These are phyloP conservation scores for Aporophyla lueneburgensis DNA, from an alignment of 2,888 invertebrate species.

Conservation along the genomic window DNA sequence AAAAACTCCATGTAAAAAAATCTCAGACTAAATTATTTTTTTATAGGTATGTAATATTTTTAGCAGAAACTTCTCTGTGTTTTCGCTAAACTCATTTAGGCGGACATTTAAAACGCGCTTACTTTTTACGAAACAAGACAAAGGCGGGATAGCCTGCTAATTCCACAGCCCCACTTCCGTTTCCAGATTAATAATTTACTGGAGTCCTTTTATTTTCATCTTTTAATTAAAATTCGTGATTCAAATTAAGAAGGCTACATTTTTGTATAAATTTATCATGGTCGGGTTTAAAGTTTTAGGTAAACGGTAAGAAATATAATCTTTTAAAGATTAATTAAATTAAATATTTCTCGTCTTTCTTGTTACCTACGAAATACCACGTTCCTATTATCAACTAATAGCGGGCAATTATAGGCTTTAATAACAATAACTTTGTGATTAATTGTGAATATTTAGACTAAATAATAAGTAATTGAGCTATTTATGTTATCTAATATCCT, in stretches of 20 bases:
- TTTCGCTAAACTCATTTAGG: not conserved
- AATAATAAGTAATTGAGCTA: conserved; percentile 1
- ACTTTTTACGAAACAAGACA: conserved; percentile 27
- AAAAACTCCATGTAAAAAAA: not conserved
- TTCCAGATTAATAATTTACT: conserved; percentile 40
- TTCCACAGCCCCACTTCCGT: conserved; percentile 33
- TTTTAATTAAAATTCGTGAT: conserved; percentile 21
- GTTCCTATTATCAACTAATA: not conserved
- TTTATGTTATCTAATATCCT: conserved; percentile 5
- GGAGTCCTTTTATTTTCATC: conserved; percentile 10
- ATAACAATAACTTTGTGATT: not conserved
- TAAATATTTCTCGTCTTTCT: not conserved
- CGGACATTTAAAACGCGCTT: conserved; percentile 14
- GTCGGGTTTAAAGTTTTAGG: not conserved
- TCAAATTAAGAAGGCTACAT: conserved; percentile 25
- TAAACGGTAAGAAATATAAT: not conserved
- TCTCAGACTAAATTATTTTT: not conserved
- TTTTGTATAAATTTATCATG: conserved; percentile 4
- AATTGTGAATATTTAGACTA: not conserved
- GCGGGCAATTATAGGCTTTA: conserved; percentile 1
- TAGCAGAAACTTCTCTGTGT: not conserved
- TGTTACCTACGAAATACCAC: not conserved
- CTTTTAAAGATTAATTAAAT: not conserved
- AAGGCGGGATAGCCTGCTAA: conserved; percentile 5
- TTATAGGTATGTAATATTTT: not conserved